A percentile compares a stretch with the other conserved stretches of the same genome.
Conservation (phyloP, 2,888 invertebrate species). For the Idaea aversata region DNA sequence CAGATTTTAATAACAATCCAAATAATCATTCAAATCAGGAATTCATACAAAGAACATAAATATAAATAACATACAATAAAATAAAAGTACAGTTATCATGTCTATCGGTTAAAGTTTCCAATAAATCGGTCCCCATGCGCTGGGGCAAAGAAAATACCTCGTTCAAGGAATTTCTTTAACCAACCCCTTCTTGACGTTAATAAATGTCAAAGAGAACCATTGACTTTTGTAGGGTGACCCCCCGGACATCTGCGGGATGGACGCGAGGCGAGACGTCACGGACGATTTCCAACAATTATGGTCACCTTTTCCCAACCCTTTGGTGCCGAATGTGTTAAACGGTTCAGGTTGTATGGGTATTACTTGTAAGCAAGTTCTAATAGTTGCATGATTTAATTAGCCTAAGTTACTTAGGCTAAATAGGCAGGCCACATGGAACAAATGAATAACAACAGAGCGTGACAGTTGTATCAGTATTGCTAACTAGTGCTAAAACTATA, state of each 20-base stretch:
- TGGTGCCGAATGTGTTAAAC: background rate
- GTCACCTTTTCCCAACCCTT: constrained; percentile 26
- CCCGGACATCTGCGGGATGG: constrained; percentile 38
- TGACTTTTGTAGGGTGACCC: constrained; percentile 53
- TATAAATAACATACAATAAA: background rate
- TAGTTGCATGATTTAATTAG: background rate
- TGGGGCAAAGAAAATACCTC: constrained; percentile 55
- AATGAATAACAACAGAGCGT: too few species aligned
- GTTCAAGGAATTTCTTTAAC: constrained; percentile 51
- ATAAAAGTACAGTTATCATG: constrained; percentile 9
- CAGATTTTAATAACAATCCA: too few species aligned
- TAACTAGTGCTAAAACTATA: too few species aligned
- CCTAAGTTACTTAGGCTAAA: background rate
- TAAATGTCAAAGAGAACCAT: constrained; percentile 65
- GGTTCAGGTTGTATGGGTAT: background rate
- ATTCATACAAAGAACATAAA: background rate
- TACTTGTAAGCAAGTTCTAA: background rate
- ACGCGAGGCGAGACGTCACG: constrained; percentile 31
- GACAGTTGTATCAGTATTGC: too few species aligned
- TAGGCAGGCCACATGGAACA: too few species aligned
- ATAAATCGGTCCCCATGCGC: constrained; percentile 27
- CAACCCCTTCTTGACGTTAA: constrained; percentile 67
- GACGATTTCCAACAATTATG: constrained; percentile 44
- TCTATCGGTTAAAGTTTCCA: constrained; percentile 19
- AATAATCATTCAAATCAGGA: background rate